phyloP scores from a whole-genome alignment of 2,113 vertebrate genomes.

The Eclectus roratus region DNA sequence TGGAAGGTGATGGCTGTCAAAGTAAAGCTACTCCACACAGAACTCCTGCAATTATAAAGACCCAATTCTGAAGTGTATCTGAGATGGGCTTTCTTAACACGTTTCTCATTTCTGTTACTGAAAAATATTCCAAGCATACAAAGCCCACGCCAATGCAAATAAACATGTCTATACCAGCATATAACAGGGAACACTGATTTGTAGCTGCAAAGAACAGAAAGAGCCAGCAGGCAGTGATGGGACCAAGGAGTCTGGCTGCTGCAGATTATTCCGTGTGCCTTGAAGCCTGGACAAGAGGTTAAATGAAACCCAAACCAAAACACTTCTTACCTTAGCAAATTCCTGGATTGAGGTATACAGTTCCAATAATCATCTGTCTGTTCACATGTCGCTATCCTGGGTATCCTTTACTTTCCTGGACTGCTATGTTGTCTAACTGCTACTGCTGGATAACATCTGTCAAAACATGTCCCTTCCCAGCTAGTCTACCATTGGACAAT shows the following conservation, averaged over 20 bases:
- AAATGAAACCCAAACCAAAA: neutral
- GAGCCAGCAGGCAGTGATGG: neutral
- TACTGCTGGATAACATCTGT: neutral
- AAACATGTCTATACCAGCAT: neutral
- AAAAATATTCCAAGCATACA: neutral
- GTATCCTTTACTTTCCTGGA: neutral
- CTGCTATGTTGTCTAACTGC: neutral
- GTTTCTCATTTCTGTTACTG: neutral
- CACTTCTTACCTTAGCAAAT: neutral
- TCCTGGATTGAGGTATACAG: neutral
- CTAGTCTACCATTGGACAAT: neutral
- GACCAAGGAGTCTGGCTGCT: neutral
- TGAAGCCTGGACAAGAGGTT: neutral
- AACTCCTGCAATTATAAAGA: neutral
- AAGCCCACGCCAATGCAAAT: neutral
- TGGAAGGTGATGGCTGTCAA: neutral
- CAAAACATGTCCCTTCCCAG: neutral
- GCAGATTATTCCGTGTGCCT: neutral
- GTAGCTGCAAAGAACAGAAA: neutral
- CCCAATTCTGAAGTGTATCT: neutral
- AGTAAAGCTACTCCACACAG: neutral
- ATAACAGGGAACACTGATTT: neutral
- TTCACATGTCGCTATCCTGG: accelerated
- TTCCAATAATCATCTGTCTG: neutral
- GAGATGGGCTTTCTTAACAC: neutral